Evolutionary conservation across 1,140 invertebrate genomes (phyloP), one percentile per base, ranked within the genome.

Genomic region (Trachymyrmex cornetzi): DNA sequence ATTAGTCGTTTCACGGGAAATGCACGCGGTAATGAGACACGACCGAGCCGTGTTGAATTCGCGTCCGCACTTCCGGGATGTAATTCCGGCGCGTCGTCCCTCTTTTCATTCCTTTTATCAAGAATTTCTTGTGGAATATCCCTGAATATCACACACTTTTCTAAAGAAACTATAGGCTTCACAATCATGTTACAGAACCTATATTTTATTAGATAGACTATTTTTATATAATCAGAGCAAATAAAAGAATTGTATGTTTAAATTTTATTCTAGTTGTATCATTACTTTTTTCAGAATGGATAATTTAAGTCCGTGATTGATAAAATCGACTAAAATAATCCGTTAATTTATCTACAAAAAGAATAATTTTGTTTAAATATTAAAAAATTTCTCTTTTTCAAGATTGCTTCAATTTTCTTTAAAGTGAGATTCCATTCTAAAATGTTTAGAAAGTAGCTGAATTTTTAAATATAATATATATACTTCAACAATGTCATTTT

Each of bases 1-100:
- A 92, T 93, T 93, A 92, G 89, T 91, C 87, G 88, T 71, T 90
- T 64, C 85, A 93, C 90, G 92, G 89, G 92, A 92, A 92, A 93
- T 87, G 91, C 90, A 86, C 87, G 87, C 66, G 86, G 88, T 92
- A 93, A 93, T 90, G 90, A 92, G 90, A 87, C 87, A 88, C 87
- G 87, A 89, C 87, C 69, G 44, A 80, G 27, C 61, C 64, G 63
- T 24, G 66, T 30, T 22, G 86, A 74, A 85, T 85, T 80, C 85
- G 67, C 86, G 86, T 67, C 64, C 84, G 61, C 88, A 71, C 88
- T 93, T 92, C 90, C 91, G 90, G 89, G 69, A 90, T 84, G 72
- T 84, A 80, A 63, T 57, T 61, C 34, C 72, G 55, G 4, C 24
- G 53, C 16, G 19, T 34, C 75, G 55, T 59, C 61, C 48, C 85